Evolutionary conservation across 2,888 invertebrate genomes (phyloP).

Genomic region (Atethmia centrago): DNA sequence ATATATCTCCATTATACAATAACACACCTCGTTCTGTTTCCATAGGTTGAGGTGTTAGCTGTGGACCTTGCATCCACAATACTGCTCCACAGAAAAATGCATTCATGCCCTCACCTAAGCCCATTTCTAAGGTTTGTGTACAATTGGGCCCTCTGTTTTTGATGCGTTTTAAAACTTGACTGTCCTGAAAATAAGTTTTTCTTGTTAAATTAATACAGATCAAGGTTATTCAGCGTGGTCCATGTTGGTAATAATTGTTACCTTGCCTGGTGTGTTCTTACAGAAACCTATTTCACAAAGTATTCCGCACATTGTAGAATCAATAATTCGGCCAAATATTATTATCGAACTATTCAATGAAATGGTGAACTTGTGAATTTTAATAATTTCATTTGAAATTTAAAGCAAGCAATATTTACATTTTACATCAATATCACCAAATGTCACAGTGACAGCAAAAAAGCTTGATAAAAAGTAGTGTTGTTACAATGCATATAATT

Average conservation of each 20-base stretch:
- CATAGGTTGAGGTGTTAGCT: conserved; percentile 92
- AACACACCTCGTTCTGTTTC: conserved; percentile 91
- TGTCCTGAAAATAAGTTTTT: conserved; percentile 73
- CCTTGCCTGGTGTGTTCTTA: conserved; percentile 62
- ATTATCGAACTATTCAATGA: neutral
- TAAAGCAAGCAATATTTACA: conserved; percentile 5
- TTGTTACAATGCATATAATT: neutral
- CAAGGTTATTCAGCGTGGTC: conserved; percentile 19
- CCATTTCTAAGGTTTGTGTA: conserved; percentile 69
- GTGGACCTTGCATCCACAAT: conserved; percentile 95
- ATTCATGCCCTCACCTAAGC: conserved; percentile 62
- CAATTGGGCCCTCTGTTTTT: conserved; percentile 91
- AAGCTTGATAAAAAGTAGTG: conserved; percentile 4
- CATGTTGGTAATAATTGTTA: conserved; percentile 46
- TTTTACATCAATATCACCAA: too few species aligned
- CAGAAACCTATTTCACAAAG: conserved; percentile 83
- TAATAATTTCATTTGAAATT: too few species aligned
- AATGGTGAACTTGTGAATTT: neutral
- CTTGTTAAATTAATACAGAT: conserved; percentile 33
- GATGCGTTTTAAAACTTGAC: conserved; percentile 81
- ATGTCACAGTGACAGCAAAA: neutral
- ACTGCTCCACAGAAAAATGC: conserved; percentile 91
- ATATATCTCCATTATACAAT: conserved; percentile 97
- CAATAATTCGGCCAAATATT: neutral
- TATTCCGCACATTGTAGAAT: conserved; percentile 88